These are phyloP conservation scores for Xenus cinereus DNA, from an alignment of 2,113 vertebrate species.

Conservation along the genomic window DNA sequence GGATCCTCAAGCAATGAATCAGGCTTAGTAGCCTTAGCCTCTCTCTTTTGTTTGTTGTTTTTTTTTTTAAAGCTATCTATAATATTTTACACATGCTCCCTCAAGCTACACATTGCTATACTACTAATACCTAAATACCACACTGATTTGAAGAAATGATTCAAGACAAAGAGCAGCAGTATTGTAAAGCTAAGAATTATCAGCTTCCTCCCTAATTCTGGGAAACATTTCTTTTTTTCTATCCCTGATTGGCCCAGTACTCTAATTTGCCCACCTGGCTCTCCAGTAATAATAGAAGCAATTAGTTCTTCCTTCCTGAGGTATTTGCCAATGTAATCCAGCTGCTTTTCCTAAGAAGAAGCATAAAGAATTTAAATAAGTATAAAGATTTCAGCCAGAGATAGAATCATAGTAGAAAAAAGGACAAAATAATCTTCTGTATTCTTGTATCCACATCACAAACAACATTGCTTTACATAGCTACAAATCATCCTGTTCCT, in stretches of 20 bases:
- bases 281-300: neutral
- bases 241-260: neutral
- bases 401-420: neutral
- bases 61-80: neutral
- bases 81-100: neutral
- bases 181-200: neutral
- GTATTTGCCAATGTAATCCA: neutral
- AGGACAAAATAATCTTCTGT: neutral
- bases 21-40: neutral
- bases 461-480: neutral
- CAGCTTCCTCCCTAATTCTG: neutral
- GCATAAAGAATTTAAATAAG: slow-evolving; percentile 1
- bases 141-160: neutral
- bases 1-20: neutral
- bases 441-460: neutral
- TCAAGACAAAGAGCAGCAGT: neutral
- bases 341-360: slow-evolving; percentile 27
- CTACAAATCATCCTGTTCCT: neutral
- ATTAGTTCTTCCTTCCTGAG: slow-evolving; percentile 1
- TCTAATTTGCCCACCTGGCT: slow-evolving; percentile 28
- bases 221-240: neutral
- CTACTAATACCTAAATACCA: neutral
- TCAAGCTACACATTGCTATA: neutral
- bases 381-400: neutral
- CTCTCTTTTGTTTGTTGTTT: neutral